Percentiles rank a stretch among this genome's conserved stretches.
Conservation (phyloP, 2,797 vertebrate species). For the Peromyscus melanophrys region DNA sequence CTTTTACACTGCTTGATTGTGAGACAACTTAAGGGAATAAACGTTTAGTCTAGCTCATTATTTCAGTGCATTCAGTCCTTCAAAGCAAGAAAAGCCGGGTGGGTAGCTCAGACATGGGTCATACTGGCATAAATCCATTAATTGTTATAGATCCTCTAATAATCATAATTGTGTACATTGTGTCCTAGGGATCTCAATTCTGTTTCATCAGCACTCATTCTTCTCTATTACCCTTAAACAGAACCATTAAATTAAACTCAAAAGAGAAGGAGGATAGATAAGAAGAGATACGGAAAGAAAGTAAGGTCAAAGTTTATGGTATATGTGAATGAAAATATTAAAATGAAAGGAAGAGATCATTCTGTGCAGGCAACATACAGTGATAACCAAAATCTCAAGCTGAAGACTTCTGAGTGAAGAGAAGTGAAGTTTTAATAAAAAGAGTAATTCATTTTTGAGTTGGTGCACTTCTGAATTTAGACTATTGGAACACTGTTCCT, state of each 20-base stretch:
- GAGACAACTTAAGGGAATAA: background rate
- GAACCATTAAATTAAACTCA: background rate
- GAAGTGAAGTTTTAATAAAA: background rate
- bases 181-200: background rate
- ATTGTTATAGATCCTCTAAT: background rate
- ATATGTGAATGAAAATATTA: no score
- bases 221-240: background rate
- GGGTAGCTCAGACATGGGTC: background rate
- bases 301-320: background rate
- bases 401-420: background rate
- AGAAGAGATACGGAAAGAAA: background rate
- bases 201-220: background rate
- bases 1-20: no score
- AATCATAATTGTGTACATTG: background rate
- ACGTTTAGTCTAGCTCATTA: no score
- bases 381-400: background rate
- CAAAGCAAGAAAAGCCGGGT: background rate
- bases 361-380: background rate
- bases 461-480: background rate
- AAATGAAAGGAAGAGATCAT: background rate
- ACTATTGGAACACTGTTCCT: background rate
- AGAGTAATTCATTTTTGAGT: background rate
- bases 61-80: background rate
- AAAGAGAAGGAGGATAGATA: background rate
- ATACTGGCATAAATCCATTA: background rate